A percentile compares a stretch with the other conserved stretches of the same genome.
Conservation (phyloP, 2,888 invertebrate species). For the Xanthostigma xanthostigma region DNA sequence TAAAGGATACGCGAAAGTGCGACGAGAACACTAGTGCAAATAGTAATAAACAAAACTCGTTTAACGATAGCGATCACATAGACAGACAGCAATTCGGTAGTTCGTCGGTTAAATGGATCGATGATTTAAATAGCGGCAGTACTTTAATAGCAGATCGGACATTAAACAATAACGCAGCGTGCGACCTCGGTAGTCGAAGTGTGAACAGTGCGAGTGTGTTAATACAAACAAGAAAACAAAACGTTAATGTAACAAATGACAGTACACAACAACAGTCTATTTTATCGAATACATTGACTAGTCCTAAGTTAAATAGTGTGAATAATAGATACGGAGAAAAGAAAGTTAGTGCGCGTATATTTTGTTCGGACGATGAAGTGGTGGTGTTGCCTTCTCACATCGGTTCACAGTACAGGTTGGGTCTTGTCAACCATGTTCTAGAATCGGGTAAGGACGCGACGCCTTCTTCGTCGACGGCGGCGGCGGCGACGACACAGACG, state of each 20-base stretch:
- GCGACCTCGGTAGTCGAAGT: too few species aligned
- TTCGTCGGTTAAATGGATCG: neutral
- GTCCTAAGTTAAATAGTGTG: slow-evolving; percentile 27
- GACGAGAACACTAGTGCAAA: slow-evolving; percentile 10
- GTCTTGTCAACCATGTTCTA: neutral
- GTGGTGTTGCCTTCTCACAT: neutral
- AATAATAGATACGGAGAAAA: slow-evolving; percentile 10
- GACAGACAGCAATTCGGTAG: neutral
- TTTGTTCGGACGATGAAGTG: neutral
- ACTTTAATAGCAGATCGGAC: neutral
- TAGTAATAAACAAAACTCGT: slow-evolving; percentile 1
- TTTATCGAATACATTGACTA: slow-evolving; percentile 25
- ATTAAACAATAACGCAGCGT: neutral
- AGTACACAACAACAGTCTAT: slow-evolving; percentile 9
- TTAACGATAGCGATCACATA: slow-evolving; percentile 5
- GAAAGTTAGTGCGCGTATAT: too few species aligned
- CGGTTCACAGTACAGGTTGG: neutral
- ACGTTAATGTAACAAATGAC: neutral
- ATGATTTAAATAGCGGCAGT: neutral
- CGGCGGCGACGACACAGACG: slow-evolving; percentile 3
- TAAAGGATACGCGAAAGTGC: slow-evolving; percentile 7
- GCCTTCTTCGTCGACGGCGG: slow-evolving; percentile 4
- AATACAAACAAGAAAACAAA: too few species aligned
- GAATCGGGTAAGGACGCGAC: slow-evolving; percentile 4
- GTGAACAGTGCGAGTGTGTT: too few species aligned